phyloP scores from a whole-genome alignment of 2,113 vertebrate species.

The Rhipidura dahli region DNA sequence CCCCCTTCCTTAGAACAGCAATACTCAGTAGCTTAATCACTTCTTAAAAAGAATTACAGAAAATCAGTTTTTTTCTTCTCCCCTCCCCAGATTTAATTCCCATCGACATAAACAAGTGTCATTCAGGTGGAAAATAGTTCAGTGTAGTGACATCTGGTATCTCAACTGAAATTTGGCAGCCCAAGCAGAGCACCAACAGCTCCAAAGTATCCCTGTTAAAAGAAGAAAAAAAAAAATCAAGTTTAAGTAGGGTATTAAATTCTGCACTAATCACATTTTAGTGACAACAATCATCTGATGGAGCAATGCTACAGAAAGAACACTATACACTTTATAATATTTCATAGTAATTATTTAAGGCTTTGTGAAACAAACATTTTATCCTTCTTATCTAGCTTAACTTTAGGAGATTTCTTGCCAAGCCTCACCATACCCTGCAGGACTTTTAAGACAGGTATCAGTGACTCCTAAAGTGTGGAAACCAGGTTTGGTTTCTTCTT shows the following conservation, averaged over 20 bases:
- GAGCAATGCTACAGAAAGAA: background rate
- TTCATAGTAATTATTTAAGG: background rate
- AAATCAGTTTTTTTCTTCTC: constrained; percentile 30
- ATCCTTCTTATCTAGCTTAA: background rate
- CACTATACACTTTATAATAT: background rate
- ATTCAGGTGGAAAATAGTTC: constrained; percentile 32
- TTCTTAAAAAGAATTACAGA: constrained; percentile 46
- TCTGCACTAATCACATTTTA: background rate
- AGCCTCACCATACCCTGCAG: background rate
- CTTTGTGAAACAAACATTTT: background rate
- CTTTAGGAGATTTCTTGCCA: background rate
- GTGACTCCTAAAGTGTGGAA: background rate
- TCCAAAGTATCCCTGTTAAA: constrained; percentile 81
- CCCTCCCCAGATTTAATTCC: constrained; percentile 49
- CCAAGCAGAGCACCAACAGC: constrained; percentile 83
- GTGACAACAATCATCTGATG: background rate
- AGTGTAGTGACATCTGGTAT: constrained; percentile 24
- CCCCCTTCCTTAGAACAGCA: background rate
- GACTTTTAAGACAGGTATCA: background rate
- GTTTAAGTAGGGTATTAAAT: background rate
- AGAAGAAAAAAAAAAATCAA: background rate
- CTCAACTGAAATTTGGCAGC: constrained; percentile 82
- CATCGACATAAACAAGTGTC: constrained; percentile 18
- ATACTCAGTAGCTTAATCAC: constrained; percentile 61
- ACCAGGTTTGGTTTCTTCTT: background rate